These are phyloP conservation scores for Tanypteryx hageni DNA, from an alignment of 2,888 invertebrate genomes.

Conservation along the genomic window DNA sequence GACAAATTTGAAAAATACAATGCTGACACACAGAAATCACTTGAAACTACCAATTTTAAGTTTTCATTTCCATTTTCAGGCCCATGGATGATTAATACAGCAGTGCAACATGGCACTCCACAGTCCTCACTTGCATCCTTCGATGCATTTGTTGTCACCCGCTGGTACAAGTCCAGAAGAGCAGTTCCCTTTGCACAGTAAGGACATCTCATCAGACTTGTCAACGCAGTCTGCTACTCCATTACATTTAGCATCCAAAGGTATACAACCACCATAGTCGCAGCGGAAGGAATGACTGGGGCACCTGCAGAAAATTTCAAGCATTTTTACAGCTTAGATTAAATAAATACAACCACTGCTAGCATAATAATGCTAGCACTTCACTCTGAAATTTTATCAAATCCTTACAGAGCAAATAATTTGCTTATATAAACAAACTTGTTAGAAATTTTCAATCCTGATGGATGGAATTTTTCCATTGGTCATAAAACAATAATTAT, in stretches of 20 bases:
- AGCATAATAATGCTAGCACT: no score
- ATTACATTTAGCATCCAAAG: constrained; percentile 23
- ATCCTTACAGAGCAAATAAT: no score
- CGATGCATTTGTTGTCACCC: constrained; percentile 12
- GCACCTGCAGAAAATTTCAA: constrained; percentile 11
- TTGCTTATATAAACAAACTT: no score
- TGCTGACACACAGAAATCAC: background rate
- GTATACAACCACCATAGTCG: constrained; percentile 19
- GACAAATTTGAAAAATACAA: background rate
- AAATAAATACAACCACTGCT: no score
- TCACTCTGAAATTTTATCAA: no score
- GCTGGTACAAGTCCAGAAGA: background rate
- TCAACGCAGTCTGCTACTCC: constrained; percentile 42
- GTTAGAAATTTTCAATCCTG: no score
- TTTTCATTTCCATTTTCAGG: constrained; percentile 19
- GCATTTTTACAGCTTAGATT: no score
- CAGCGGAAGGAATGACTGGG: constrained; percentile 41
- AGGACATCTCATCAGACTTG: constrained; percentile 20
- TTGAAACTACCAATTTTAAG: background rate
- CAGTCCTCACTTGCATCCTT: constrained; percentile 54
- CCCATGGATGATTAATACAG: background rate
- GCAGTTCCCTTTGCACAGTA: constrained; percentile 50
- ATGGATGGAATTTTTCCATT: no score
- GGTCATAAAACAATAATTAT: no score
- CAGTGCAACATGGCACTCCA: constrained; percentile 18